These are phyloP conservation scores for Pelagia noctiluca DNA, from an alignment of 30 jellyfish, hydroid and myxozoan species.

Conservation along the genomic window DNA sequence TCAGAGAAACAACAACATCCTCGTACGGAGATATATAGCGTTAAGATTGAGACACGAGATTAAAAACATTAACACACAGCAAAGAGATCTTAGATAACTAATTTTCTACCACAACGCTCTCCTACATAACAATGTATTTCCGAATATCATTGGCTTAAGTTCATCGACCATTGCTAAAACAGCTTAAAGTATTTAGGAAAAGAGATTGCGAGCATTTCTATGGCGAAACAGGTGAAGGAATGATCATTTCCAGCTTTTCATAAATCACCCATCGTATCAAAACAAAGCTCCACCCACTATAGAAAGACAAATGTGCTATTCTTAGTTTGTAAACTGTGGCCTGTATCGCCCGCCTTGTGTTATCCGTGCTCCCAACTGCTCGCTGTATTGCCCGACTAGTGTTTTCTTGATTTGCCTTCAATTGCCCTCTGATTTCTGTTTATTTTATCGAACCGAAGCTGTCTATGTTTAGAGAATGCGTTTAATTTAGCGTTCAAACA, in stretches of 20 bases:
- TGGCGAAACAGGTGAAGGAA: conserved; percentile 49
- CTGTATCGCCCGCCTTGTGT: conserved; percentile 30
- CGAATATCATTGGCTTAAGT: not conserved
- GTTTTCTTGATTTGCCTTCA: conserved; percentile 32
- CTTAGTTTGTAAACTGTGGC: conserved; percentile 45
- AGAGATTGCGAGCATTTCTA: conserved; percentile 21
- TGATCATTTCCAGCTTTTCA: conserved; percentile 63
- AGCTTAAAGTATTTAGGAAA: conserved; percentile 39
- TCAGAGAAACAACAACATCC: no score
- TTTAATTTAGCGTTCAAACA: conserved; percentile 83
- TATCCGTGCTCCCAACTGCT: conserved; percentile 26
- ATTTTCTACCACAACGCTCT: no score
- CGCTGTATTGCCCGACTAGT: conserved; percentile 7
- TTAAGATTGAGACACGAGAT: no score
- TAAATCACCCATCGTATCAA: conserved; percentile 34
- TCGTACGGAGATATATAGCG: no score
- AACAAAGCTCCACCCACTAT: conserved; percentile 78
- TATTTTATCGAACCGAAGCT: conserved; percentile 74
- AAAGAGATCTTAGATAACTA: no score
- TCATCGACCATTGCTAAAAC: conserved; percentile 37
- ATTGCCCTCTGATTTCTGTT: conserved; percentile 79
- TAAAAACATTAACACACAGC: no score
- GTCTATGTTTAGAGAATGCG: conserved; percentile 78
- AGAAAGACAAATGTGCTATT: conserved; percentile 20
- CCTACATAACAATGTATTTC: not conserved